Evolutionary conservation across 2,113 vertebrate species (phyloP).

Genomic region (Gasterosteus nipponicus): DNA sequence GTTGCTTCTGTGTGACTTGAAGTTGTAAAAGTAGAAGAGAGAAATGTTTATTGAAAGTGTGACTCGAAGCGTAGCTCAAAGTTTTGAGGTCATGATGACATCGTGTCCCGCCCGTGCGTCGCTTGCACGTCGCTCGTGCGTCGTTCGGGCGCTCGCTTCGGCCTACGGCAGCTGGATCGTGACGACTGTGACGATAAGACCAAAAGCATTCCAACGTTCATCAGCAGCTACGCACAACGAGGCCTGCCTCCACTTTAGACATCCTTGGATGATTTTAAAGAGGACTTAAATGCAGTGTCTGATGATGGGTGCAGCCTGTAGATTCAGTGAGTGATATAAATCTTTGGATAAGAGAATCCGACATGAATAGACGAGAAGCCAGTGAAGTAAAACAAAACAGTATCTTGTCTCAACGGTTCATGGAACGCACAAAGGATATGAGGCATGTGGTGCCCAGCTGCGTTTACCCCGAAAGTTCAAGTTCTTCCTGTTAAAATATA

Average conservation of each 20-base stretch:
- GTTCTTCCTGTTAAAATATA: constrained; percentile 38
- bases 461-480: constrained; percentile 34
- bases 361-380: constrained; percentile 50
- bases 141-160: constrained; percentile 3
- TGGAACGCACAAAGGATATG: constrained; percentile 32
- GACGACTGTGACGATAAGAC: constrained; percentile 64
- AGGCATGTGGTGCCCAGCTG: constrained; percentile 77
- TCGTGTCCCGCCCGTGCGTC: constrained; percentile 39
- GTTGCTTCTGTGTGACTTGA: constrained; percentile 15
- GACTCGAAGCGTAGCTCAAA: constrained; percentile 26
- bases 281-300: constrained; percentile 48
- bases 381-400: constrained; percentile 41
- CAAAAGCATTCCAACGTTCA: constrained; percentile 68
- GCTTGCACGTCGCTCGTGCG: constrained; percentile 5
- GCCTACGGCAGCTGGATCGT: constrained; percentile 38
- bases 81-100: constrained; percentile 43
- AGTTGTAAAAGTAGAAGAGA: constrained; percentile 19
- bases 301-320: constrained; percentile 36
- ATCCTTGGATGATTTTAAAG: constrained; percentile 54
- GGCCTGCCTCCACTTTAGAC: constrained; percentile 68
- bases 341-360: constrained; percentile 47
- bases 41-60: constrained; percentile 50
- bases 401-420: constrained; percentile 47
- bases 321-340: constrained; percentile 48
- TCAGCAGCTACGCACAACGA: constrained; percentile 53